Evolutionary conservation across 2,888 invertebrate species (phyloP).

Genomic region (Caenorhabditis japonica): DNA sequence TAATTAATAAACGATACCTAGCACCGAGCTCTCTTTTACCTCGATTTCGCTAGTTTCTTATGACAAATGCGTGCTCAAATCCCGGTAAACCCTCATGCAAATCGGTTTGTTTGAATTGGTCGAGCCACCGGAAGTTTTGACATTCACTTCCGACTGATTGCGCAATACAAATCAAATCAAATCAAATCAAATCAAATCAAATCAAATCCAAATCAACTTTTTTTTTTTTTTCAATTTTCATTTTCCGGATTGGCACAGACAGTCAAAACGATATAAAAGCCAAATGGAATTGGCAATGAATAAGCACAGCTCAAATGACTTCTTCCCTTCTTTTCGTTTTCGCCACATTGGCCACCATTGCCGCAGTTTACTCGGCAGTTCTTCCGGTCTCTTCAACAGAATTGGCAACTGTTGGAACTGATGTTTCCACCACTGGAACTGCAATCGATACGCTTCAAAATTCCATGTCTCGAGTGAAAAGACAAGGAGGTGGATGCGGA

Average conservation of each 20-base stretch:
- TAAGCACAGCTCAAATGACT: too few species aligned
- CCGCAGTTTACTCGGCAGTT: conserved; percentile 32
- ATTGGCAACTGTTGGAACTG: conserved; percentile 31
- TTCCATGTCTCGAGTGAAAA: conserved; percentile 49
- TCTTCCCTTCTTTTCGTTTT: conserved; percentile 20
- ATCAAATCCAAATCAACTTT: too few species aligned
- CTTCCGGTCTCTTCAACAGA: conserved; percentile 42
- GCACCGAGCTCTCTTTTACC: too few species aligned
- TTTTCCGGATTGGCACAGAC: background rate
- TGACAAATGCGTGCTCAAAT: background rate
- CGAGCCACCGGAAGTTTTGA: conserved; percentile 37
- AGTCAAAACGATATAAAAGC: conserved; percentile 7
- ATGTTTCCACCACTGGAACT: conserved; percentile 26
- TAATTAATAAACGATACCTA: too few species aligned
- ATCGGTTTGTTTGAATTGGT: conserved; percentile 28
- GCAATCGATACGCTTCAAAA: conserved; percentile 44
- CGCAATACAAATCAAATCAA: conserved; percentile 28
- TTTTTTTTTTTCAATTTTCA: too few species aligned
- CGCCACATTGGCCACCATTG: conserved; percentile 28
- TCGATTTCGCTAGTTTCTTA: too few species aligned
- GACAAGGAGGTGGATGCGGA: conserved; percentile 52
- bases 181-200: too few species aligned
- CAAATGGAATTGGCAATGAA: background rate
- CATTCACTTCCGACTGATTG: conserved; percentile 28
- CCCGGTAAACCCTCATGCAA: conserved; percentile 25